Base-by-base conservation (phyloP, 1,140 invertebrate genomes). In the Lordiphosa collinella region DNA sequence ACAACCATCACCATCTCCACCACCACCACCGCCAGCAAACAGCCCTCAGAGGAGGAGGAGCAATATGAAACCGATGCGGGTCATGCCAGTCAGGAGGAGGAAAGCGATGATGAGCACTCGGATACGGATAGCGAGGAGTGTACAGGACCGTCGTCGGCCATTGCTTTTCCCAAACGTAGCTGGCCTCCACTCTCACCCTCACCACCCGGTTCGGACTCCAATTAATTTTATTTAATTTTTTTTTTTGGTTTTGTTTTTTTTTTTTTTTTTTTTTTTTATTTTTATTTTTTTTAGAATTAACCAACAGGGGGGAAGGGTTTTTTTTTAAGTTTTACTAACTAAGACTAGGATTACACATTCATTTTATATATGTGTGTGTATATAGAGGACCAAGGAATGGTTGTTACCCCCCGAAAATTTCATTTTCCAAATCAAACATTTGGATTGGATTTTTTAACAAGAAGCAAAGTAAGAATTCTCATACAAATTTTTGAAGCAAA, bases 51-150 rank as follows among this genome's bases (percentile, higher is more conserved):
- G 25, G 16, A 18, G 35, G 11, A 41, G 8, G 64, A 60, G 2
- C 57, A 63, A 11, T 73, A 78, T 58, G 74, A 78, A 49, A 78
- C 68, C 29, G 74, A 78, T 48, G 70, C 59, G 1, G 75, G 65
- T 10, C 49, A 71, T 41, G 76, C 60, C 31, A 76, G 70, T 43
- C 55, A 70, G 18, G 63, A 62, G 14, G 75, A 70, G 14, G 63
- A 62, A 12, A 82, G 70, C 49, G 75, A 82, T n/a, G 75, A 80
- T 25, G 76, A 82, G 54, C 71, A 58, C 10, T 80, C 75, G 12
- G 69, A 79, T 41, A 60, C 74, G 14, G 72, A 56, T n/a, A 60
- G 25, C 34, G 51, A 18, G 25, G 11, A 14, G 7, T 25, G 18
- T 43, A 12, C 18, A 2, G 40, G 6, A 25, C 2, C 36, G 5